A percentile compares a stretch with the other conserved stretches of the same genome.
phyloP scores from a whole-genome alignment of 2,113 vertebrate genomes.

The Odocoileus hemionus region DNA sequence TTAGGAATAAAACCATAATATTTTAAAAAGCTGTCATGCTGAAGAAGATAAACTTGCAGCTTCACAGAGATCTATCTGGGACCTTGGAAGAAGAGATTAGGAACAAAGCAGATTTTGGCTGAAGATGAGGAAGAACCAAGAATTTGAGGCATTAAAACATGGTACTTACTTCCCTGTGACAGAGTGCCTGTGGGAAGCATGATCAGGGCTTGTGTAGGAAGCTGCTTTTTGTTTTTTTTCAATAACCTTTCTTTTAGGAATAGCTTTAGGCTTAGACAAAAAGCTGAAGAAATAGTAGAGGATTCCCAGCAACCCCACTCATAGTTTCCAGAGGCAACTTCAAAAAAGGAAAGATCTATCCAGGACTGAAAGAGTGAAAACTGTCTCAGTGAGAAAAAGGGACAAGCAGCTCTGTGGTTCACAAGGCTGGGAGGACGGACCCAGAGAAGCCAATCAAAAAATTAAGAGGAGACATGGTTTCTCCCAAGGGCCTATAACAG shows the following conservation, averaged over 20 bases:
- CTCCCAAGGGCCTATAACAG: too few relatives aligned
- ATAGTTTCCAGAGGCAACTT: not conserved
- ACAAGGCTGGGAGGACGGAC: not conserved
- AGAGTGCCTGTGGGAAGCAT: not conserved
- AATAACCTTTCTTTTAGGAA: not conserved
- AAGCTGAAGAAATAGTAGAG: not conserved
- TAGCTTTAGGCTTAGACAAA: not conserved
- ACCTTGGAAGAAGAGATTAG: not conserved
- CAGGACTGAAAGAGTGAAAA: not conserved
- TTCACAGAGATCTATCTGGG: not conserved
- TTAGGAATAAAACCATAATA: not conserved
- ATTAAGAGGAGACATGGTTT: not conserved
- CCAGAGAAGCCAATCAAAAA: not conserved
- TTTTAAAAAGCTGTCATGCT: not conserved
- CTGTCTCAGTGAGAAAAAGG: not conserved
- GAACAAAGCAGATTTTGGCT: not conserved
- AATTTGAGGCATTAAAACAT: not conserved
- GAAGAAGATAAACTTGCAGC: not conserved
- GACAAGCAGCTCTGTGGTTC: not conserved
- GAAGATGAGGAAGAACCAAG: not conserved
- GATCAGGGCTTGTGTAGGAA: not conserved
- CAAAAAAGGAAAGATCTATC: not conserved
- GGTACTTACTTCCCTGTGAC: not conserved
- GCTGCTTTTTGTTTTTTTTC: not conserved
- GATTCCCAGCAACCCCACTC: not conserved